Conservation (phyloP, 53 echinoderm and acorn worm genomes). For the Astropecten irregularis region DNA sequence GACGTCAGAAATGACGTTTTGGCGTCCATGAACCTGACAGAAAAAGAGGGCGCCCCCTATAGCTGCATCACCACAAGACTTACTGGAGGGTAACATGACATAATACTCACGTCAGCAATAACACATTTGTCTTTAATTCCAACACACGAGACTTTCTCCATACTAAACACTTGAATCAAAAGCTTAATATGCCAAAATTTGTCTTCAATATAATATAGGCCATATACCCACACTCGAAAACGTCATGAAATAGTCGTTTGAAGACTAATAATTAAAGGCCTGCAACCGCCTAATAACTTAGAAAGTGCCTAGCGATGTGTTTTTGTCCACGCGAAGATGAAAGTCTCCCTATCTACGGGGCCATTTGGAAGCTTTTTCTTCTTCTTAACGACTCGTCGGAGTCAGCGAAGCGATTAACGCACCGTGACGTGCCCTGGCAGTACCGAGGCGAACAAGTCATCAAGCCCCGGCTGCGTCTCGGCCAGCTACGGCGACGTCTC, state of each 20-base stretch:
- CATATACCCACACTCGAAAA: neutral
- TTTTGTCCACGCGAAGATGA: neutral
- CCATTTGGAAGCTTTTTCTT: neutral
- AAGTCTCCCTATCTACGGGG: neutral
- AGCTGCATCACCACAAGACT: no score
- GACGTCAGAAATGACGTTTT: no score
- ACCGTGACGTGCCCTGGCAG: conserved; percentile 30
- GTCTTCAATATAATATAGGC: neutral
- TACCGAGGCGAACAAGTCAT: neutral
- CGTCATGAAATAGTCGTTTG: neutral
- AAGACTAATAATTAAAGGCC: neutral
- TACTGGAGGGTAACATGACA: no score
- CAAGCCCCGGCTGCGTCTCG: neutral
- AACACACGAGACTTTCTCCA: no score
- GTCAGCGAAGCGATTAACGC: conserved; percentile 36
- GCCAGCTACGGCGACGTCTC: no score
- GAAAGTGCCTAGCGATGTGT: neutral
- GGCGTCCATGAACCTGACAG: no score
- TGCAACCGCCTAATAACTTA: neutral
- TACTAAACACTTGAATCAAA: no score
- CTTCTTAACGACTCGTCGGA: conserved; percentile 2
- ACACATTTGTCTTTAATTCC: no score
- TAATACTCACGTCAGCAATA: no score
- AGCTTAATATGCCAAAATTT: no score
- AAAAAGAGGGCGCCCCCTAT: no score